Percentiles rank a stretch among this genome's conserved stretches.
Conservation (phyloP, 2,888 invertebrate species). For the Melanargia galathea region DNA sequence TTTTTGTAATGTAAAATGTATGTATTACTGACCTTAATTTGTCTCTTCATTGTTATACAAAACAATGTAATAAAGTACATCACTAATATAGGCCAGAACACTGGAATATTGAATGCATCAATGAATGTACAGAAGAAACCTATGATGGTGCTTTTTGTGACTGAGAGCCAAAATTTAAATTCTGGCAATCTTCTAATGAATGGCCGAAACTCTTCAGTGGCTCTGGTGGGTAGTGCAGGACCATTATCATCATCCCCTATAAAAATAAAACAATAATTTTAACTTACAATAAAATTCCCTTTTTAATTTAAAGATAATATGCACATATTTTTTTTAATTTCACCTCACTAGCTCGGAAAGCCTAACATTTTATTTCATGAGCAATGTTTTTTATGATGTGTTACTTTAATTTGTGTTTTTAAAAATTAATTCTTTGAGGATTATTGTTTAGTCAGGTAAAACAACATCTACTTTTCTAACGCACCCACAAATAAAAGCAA, state of each 20-base stretch:
- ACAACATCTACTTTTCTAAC: too few species aligned
- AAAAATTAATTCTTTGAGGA: too few species aligned
- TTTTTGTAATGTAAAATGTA: too few species aligned
- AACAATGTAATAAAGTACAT: conserved; percentile 99
- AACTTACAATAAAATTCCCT: neutral
- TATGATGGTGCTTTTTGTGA: conserved; percentile 95
- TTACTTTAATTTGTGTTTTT: too few species aligned
- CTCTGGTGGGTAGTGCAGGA: conserved; percentile 96
- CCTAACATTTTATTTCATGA: too few species aligned
- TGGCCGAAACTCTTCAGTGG: conserved; percentile 98
- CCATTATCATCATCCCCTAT: conserved; percentile 87
- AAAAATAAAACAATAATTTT: conserved; percentile 37
- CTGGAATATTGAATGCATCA: conserved; percentile 99
- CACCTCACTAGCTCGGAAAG: too few species aligned
- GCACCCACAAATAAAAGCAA: too few species aligned
- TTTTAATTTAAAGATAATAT: too few species aligned
- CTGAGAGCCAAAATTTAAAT: conserved; percentile 99
- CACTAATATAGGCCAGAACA: conserved; percentile 99
- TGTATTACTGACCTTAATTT: conserved; percentile 92
- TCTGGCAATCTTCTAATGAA: conserved; percentile 98
- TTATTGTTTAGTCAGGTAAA: too few species aligned
- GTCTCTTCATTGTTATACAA: conserved; percentile 99
- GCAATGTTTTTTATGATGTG: too few species aligned
- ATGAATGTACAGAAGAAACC: conserved; percentile 97
- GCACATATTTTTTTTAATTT: too few species aligned